Evolutionary conservation across 2,797 vertebrate genomes (phyloP).

Genomic region (Rhinogobio ventralis): DNA sequence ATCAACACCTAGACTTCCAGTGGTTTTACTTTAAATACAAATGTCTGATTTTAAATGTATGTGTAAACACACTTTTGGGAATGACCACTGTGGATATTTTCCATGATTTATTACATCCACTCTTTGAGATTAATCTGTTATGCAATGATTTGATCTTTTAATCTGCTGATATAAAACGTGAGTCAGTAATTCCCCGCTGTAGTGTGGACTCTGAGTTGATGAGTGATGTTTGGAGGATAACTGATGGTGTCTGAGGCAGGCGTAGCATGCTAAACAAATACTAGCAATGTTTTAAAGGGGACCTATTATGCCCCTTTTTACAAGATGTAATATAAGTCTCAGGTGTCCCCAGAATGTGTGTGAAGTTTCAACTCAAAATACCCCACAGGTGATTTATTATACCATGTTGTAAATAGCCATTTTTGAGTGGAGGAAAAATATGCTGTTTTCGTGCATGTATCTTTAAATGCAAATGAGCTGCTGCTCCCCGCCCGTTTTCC

Average conservation of each 20-base stretch:
- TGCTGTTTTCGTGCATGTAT: no score
- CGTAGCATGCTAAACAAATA: neutral
- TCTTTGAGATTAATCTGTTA: neutral
- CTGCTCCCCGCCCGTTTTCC: no score
- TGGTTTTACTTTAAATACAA: neutral
- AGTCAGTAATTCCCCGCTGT: neutral
- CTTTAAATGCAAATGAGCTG: no score
- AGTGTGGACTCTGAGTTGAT: neutral
- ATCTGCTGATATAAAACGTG: neutral
- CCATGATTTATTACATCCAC: neutral
- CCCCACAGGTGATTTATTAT: no score
- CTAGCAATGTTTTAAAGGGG: neutral
- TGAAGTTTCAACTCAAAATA: no score
- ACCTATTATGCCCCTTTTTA: no score
- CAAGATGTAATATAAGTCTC: no score
- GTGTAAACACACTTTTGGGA: slow-evolving; percentile 51
- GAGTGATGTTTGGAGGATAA: neutral
- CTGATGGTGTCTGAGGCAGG: neutral
- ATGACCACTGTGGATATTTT: neutral
- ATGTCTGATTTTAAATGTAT: neutral
- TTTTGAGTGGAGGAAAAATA: no score
- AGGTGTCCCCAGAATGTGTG: no score
- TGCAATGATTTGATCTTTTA: slow-evolving; percentile 14
- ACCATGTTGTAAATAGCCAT: no score
- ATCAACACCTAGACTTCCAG: neutral